Evolutionary conservation across 1,140 invertebrate genomes (phyloP).

Genomic region (Prorops nasuta): DNA sequence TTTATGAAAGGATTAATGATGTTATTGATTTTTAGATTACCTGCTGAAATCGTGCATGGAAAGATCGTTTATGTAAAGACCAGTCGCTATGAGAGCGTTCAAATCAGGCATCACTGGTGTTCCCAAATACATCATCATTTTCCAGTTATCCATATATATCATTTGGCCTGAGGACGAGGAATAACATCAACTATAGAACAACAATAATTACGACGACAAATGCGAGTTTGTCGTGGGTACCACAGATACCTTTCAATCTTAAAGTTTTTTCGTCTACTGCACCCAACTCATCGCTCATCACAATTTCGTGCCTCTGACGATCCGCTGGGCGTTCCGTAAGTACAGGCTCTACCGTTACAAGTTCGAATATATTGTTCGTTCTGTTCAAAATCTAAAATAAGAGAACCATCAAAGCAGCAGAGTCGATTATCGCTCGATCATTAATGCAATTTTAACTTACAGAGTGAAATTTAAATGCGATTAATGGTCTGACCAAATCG

Average conservation of each 20-base stretch:
- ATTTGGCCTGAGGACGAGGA: constrained; percentile 77
- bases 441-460: constrained; percentile 61
- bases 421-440: background rate
- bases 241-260: constrained; percentile 83
- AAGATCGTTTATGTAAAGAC: constrained; percentile 94
- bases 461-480: constrained; percentile 91
- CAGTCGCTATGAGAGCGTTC: constrained; percentile 81
- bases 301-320: constrained; percentile 52
- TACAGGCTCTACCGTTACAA: constrained; percentile 83
- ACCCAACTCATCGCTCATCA: constrained; percentile 65
- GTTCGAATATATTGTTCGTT: constrained; percentile 94
- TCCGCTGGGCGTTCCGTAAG: constrained; percentile 66
- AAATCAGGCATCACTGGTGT: constrained; percentile 94
- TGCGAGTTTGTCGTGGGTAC: too few relatives aligned
- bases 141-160: constrained; percentile 98
- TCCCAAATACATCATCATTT: constrained; percentile 93
- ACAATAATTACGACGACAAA: background rate
- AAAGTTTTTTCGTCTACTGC: constrained; percentile 69
- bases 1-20: too few relatives aligned
- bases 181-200: background rate
- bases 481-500: constrained; percentile 83
- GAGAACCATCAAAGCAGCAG: background rate
- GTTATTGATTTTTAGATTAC: constrained; percentile 55
- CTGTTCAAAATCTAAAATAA: constrained; percentile 81
- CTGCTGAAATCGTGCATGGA: constrained; percentile 98